Percentiles rank a stretch among this genome's conserved stretches.
These are phyloP conservation scores for Egretta garzetta DNA, from an alignment of 2,113 vertebrate species.

Conservation along the genomic window DNA sequence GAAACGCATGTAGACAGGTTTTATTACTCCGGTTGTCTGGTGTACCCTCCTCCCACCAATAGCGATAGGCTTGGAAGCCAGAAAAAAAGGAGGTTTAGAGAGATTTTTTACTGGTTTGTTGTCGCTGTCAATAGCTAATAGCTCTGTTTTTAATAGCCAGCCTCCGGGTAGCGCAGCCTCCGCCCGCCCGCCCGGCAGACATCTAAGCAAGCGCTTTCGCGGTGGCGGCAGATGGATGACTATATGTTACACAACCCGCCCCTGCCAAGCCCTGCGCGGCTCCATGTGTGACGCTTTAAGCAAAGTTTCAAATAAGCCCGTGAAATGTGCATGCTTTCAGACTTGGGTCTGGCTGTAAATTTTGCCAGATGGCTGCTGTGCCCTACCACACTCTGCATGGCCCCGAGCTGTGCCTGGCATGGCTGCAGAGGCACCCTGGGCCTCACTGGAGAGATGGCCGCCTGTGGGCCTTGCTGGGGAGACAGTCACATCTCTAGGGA, in stretches of 20 bases:
- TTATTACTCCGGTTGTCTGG: not conserved
- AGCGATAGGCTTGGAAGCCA: not conserved
- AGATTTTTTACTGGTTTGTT: constrained; percentile 50
- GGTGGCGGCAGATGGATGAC: not conserved
- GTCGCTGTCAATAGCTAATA: constrained; percentile 37
- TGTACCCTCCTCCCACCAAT: not conserved
- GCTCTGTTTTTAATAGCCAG: constrained; percentile 32
- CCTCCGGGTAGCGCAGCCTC: not conserved
- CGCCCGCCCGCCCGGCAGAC: not conserved
- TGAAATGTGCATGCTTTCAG: not conserved
- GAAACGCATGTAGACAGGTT: constrained; percentile 5
- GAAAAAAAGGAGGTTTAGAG: not conserved
- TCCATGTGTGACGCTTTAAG: not conserved
- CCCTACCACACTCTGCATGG: rapidly evolving
- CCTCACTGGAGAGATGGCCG: rapidly evolving
- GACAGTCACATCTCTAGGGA: not conserved
- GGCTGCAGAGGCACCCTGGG: not conserved
- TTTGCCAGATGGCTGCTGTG: not conserved
- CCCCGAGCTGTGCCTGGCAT: rapidly evolving
- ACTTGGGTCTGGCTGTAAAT: not conserved
- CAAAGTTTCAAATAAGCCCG: not conserved
- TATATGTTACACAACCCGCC: not conserved
- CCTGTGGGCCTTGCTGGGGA: not conserved
- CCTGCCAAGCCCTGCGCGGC: not conserved
- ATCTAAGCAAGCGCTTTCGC: not conserved